These are phyloP conservation scores for Epinephelus fuscoguttatus DNA, from an alignment of 2,113 vertebrate species.

Conservation along the genomic window DNA sequence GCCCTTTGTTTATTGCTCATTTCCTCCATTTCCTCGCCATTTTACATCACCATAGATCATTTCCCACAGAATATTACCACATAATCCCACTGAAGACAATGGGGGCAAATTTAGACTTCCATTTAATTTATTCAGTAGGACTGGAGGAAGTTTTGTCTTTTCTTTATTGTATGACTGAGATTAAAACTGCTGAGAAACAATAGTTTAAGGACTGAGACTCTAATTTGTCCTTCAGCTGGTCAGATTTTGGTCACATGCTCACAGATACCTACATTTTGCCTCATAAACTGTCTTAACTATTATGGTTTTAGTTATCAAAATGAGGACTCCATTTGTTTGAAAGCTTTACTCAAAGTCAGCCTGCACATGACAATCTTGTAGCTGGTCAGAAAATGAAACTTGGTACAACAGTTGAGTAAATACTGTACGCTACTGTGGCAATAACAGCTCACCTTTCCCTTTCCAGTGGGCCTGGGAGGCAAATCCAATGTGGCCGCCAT, in stretches of 20 bases:
- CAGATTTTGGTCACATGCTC: background rate
- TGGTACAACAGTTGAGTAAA: background rate
- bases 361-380: background rate
- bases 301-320: background rate
- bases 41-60: background rate
- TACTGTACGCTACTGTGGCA: background rate
- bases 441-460: constrained; percentile 90
- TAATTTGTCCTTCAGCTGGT: background rate
- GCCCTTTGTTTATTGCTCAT: background rate
- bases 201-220: background rate
- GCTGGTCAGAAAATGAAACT: background rate
- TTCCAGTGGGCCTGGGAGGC: constrained; percentile 96
- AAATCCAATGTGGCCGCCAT: constrained; percentile 96
- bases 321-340: background rate
- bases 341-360: background rate
- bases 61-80: background rate
- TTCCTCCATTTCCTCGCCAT: constrained; percentile 25
- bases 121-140: background rate
- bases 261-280: background rate
- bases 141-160: background rate
- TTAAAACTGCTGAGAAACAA: background rate
- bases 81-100: background rate
- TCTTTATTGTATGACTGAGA: background rate
- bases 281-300: background rate
- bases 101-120: background rate